phyloP scores from a whole-genome alignment of 2,113 vertebrate species.

The Elgaria multicarinata region DNA sequence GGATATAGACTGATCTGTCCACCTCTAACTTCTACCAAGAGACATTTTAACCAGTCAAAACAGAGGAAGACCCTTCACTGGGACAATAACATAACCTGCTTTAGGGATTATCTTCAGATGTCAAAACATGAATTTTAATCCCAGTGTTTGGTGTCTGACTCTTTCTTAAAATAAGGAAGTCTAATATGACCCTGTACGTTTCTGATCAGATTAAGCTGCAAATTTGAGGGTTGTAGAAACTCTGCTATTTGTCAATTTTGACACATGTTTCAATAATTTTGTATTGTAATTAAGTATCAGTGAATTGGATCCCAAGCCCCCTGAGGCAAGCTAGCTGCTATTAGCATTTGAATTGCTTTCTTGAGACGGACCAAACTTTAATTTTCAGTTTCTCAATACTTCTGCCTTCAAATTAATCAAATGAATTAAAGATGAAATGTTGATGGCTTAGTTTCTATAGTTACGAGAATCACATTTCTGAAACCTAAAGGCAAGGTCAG shows the following conservation, averaged over 20 bases:
- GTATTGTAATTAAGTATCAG: slow-evolving; percentile 29
- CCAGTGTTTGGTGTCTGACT: neutral
- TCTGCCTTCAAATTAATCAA: slow-evolving; percentile 37
- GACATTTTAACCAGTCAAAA: neutral
- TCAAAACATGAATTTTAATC: neutral
- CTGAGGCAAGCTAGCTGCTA: slow-evolving; percentile 38
- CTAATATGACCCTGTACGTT: neutral
- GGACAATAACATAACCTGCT: neutral
- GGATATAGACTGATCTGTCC: no score
- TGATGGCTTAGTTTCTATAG: slow-evolving; percentile 25
- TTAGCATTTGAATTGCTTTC: slow-evolving; percentile 69
- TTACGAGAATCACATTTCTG: neutral
- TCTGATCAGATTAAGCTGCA: neutral
- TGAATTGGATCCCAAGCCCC: slow-evolving; percentile 46
- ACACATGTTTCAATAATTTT: slow-evolving; percentile 47
- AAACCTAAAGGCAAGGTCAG: slow-evolving; percentile 7
- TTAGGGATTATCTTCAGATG: fast-evolving
- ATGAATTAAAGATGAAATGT: slow-evolving; percentile 68
- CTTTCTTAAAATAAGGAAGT: slow-evolving; percentile 11
- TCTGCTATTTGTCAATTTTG: slow-evolving; percentile 42
- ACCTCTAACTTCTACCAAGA: neutral
- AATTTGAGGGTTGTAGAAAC: neutral
- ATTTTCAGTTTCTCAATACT: slow-evolving; percentile 49
- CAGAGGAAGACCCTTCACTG: neutral
- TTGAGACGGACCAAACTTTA: slow-evolving; percentile 45